Conservation (phyloP, 1,140 invertebrate species). For the Radopholus similis region DNA sequence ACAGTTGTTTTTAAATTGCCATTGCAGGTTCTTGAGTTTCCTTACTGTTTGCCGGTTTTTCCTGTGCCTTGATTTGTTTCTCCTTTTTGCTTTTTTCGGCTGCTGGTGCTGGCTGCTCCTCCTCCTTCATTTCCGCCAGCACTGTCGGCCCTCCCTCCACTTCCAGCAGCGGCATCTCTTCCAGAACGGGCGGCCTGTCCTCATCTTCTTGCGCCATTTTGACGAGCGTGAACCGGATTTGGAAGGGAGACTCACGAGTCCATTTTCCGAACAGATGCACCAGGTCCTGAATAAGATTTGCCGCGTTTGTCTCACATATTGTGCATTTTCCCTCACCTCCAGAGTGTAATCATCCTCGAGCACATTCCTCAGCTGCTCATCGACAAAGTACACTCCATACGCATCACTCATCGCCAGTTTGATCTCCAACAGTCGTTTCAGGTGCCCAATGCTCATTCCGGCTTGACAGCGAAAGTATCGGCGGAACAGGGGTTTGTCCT, state of each 20-base stretch:
- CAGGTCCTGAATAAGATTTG: not conserved
- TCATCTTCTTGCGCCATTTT: conserved; percentile 12
- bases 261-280: conserved; percentile 15
- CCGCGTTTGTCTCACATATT: not conserved
- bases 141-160: not conserved
- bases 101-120: not conserved
- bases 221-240: conserved; percentile 16
- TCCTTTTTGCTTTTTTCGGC: not conserved
- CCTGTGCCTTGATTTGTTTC: not conserved
- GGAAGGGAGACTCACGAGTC: conserved; percentile 12
- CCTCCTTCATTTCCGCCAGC: not conserved
- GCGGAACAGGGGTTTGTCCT: not conserved
- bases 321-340: conserved; percentile 12
- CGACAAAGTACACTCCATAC: conserved; percentile 28
- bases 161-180: conserved; percentile 21
- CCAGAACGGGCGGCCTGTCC: conserved; percentile 24
- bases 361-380: conserved; percentile 4
- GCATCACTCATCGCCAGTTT: conserved; percentile 25
- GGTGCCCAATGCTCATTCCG: conserved; percentile 9
- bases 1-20: not conserved
- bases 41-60: not conserved
- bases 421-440: conserved; percentile 21
- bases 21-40: not conserved
- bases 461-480: conserved; percentile 17
- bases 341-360: conserved; percentile 25